phyloP scores from a whole-genome alignment of 2,113 vertebrate species.

The Phalacrocorax carbo region DNA sequence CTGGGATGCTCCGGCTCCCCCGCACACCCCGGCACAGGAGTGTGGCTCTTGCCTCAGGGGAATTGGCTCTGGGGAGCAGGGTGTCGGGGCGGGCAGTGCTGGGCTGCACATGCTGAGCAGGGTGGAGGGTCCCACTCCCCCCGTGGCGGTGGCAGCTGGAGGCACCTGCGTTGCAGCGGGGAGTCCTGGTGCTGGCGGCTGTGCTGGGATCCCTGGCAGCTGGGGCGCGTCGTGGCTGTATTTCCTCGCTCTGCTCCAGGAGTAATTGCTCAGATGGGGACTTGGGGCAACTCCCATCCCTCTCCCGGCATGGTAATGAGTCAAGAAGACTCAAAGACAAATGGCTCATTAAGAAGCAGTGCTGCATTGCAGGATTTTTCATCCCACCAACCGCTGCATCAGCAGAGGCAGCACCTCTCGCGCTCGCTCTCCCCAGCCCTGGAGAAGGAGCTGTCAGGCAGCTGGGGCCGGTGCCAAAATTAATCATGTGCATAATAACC shows the following conservation, averaged over 20 bases:
- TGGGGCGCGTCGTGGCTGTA: not conserved
- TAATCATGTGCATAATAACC: conserved; percentile 62
- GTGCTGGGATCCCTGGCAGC: conserved; percentile 52
- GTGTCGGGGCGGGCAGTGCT: not conserved
- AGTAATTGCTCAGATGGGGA: conserved; percentile 61
- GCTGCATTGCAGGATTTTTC: conserved; percentile 77
- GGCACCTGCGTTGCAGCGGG: not conserved
- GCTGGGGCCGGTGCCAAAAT: conserved; percentile 50
- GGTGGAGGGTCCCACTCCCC: not conserved
- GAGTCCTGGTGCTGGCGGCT: not conserved
- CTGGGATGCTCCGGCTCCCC: not conserved
- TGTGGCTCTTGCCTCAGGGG: fast-evolving
- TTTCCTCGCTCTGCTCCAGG: conserved; percentile 44
- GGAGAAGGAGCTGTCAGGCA: conserved; percentile 62
- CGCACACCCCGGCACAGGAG: fast-evolving
- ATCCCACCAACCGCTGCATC: conserved; percentile 69
- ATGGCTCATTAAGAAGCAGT: conserved; percentile 78
- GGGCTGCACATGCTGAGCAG: not conserved
- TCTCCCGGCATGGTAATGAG: conserved; percentile 73
- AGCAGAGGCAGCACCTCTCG: conserved; percentile 65
- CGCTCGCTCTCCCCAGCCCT: conserved; percentile 40
- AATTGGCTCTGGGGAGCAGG: not conserved
- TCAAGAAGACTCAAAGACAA: conserved; percentile 72
- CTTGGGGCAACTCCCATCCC: conserved; percentile 57
- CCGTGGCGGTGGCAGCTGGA: not conserved